phyloP scores from a whole-genome alignment of 2,888 invertebrate species.

The Molorchus minor region DNA sequence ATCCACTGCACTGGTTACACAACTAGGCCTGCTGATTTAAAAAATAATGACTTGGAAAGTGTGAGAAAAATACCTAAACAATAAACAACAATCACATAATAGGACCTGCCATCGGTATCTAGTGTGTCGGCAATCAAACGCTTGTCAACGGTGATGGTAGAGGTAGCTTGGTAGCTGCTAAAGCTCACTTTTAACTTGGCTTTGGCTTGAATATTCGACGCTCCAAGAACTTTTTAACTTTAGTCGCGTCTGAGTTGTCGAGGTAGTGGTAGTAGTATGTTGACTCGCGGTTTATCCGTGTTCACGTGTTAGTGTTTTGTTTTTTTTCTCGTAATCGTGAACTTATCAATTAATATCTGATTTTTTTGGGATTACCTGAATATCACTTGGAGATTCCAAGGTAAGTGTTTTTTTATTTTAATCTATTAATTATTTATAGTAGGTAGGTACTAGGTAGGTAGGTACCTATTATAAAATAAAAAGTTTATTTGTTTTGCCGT shows the following conservation, averaged over 20 bases:
- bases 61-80: slow-evolving; percentile 29
- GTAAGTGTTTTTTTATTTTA: no score
- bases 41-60: slow-evolving; percentile 29
- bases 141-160: slow-evolving; percentile 19
- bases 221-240: no score
- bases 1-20: slow-evolving; percentile 19
- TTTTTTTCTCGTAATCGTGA: slow-evolving; percentile 28
- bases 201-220: no score
- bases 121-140: slow-evolving; percentile 13
- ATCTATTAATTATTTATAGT: no score
- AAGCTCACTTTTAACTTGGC: no score
- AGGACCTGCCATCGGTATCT: slow-evolving; percentile 20
- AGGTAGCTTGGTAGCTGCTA: slow-evolving; percentile 2
- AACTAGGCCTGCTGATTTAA: slow-evolving; percentile 14
- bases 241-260: slow-evolving; percentile 36
- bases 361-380: slow-evolving; percentile 42
- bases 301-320: slow-evolving; percentile 31
- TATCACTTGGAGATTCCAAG: slow-evolving; percentile 33
- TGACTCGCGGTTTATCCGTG: background rate
- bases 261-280: slow-evolving; percentile 21
- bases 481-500: no score
- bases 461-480: no score
- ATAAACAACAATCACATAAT: slow-evolving; percentile 27
- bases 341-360: slow-evolving; percentile 26
- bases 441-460: no score